Percentiles rank a stretch among this genome's conserved stretches.
Conservation (phyloP, 2,888 invertebrate species). For the Tetragonisca angustula region DNA sequence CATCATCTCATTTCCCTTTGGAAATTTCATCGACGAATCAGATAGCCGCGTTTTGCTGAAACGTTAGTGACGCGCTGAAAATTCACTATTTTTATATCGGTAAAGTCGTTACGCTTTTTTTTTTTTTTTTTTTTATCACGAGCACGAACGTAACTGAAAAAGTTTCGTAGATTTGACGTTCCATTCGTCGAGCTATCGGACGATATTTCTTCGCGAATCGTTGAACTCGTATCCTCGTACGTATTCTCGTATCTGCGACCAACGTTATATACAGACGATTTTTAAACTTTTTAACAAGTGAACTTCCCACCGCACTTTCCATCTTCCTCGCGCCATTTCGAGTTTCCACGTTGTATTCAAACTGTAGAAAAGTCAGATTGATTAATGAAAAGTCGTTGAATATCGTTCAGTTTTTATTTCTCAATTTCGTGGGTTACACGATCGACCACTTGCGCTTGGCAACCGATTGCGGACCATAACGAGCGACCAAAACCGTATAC, state of each 20-base stretch:
- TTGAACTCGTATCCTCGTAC: neutral
- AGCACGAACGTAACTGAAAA: neutral
- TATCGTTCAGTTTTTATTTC: too few species aligned
- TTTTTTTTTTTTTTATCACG: neutral
- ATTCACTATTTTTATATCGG: neutral
- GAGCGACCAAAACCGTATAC: too few species aligned
- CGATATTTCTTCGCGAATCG: neutral
- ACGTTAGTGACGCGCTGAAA: neutral
- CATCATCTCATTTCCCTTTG: neutral
- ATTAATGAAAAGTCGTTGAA: too few species aligned
- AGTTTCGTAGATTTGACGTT: neutral
- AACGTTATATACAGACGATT: neutral
- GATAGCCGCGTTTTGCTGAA: neutral
- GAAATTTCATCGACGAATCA: neutral
- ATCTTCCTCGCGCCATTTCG: neutral
- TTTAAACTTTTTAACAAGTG: neutral
- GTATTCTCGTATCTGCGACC: too few species aligned
- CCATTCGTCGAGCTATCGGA: neutral
- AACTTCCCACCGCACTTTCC: too few species aligned
- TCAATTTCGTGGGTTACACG: too few species aligned
- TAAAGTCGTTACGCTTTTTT: neutral
- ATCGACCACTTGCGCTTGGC: too few species aligned
- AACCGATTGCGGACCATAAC: too few species aligned
- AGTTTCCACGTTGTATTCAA: neutral
- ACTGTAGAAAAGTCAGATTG: too few species aligned